phyloP scores from a whole-genome alignment of 2,113 vertebrate species.

The Catagonus wagneri region DNA sequence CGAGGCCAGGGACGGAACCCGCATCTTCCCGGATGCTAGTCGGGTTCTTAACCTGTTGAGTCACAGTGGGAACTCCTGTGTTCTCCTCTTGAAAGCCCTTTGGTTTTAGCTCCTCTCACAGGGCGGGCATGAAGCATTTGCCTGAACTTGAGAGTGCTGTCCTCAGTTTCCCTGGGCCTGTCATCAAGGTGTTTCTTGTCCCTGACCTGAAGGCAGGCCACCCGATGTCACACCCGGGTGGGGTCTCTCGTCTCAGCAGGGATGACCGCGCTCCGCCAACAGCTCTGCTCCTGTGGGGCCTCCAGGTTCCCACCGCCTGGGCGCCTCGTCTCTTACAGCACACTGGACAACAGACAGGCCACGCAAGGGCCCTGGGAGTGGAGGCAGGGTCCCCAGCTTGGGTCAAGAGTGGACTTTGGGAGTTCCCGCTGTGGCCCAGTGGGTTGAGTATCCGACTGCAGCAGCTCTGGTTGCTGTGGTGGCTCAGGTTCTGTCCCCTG shows the following conservation, averaged over 20 bases:
- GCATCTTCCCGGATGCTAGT: no score
- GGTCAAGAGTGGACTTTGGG: not conserved
- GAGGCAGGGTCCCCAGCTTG: not conserved
- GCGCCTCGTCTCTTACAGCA: rapidly evolving
- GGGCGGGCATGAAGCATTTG: not conserved
- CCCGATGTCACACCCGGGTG: not conserved
- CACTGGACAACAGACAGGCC: not conserved
- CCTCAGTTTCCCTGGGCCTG: not conserved
- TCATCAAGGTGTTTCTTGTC: not conserved
- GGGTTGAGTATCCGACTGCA: no score
- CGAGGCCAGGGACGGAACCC: no score
- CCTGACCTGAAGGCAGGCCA: not conserved
- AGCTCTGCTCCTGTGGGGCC: not conserved
- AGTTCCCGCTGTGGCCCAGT: no score
- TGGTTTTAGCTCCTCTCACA: not conserved
- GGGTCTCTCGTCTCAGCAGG: not conserved
- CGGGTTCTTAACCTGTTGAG: no score
- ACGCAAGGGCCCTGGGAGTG: no score
- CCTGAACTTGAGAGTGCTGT: not conserved
- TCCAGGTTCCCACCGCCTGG: not conserved
- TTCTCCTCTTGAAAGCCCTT: not conserved
- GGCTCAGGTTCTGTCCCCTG: no score
- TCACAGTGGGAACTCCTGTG: not conserved
- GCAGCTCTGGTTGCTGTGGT: no score
- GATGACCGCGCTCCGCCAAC: not conserved